These are phyloP conservation scores for Fregetta grallaria DNA, from an alignment of 2,113 vertebrate species.

Conservation along the genomic window DNA sequence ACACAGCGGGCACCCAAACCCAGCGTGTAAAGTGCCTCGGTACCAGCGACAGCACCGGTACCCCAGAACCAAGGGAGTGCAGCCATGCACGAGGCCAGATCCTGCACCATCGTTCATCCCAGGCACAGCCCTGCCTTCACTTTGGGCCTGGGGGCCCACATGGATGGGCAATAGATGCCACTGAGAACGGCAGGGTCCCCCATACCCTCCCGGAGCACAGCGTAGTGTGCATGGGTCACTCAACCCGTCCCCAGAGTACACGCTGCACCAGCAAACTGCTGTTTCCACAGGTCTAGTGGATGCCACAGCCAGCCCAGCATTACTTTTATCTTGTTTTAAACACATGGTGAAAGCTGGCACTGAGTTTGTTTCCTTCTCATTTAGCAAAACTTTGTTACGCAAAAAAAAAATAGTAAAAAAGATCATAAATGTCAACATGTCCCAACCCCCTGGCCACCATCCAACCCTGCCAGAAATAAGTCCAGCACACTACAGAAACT, in stretches of 20 bases:
- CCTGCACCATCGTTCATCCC: not conserved
- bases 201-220: fast-evolving
- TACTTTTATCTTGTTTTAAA: constrained; percentile 1
- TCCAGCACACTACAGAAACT: not conserved
- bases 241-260: not conserved
- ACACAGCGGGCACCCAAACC: not conserved
- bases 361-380: not conserved
- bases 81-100: fast-evolving
- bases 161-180: not conserved
- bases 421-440: not conserved
- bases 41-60: fast-evolving
- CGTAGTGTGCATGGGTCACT: fast-evolving
- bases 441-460: not conserved
- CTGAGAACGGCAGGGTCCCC: not conserved
- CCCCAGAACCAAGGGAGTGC: fast-evolving
- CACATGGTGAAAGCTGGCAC: not conserved
- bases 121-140: not conserved
- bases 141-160: not conserved
- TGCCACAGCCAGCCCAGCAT: not conserved
- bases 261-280: not conserved
- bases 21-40: not conserved
- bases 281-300: not conserved
- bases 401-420: not conserved
- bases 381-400: not conserved
- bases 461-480: not conserved